Base-by-base conservation (phyloP, 2,888 invertebrate genomes). In the Sinotaia quadrata region DNA sequence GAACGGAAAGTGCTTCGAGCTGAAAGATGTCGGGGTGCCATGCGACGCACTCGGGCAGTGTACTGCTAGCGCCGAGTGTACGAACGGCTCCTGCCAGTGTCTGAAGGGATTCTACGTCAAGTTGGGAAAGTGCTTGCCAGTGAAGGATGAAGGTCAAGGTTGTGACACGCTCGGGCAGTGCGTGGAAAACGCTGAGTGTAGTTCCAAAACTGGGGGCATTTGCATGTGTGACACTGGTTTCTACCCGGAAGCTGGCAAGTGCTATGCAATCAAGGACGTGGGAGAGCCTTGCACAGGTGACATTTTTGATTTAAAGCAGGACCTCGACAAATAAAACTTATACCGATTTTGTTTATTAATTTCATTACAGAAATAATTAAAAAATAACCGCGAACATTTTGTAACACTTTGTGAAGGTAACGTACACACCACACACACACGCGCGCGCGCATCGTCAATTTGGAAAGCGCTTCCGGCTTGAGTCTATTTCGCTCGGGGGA, bases 1-100 rank as follows among this genome's bases (percentile, higher is more conserved):
- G n/a, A 29, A 12, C 7, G 60, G 49, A 4, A 34, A 51, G 33
- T 59, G 52, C 52, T 36, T 41, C 15, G 18, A 8, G 1, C 37
- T 21, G 12, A 72, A 72, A 27, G 37, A 60, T 41, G 68, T 59
- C 2, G 68, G 51, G 2, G 41, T 68, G 0, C n/a, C 57, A 0
- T 72, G 72, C 21, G 54, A 51, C 2, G 60, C 37, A 15, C 37
- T n/a, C 5, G 72, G 66, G 0, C 51, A 72, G 66, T 72, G 72
- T 33, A 54, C 41, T 12, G 56, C 33, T 7, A 47, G 68, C 18
- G 65, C 72, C 12, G 44, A 34, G 18, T 72, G 72, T 24, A 21
- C 24, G 10, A 52, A 21, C 0, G 68, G 61, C 15, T 7, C 18
- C 4, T 72, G 72, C 31, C 15, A n/a, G 18, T 72, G 72, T 49